Evolutionary conservation across 2,113 vertebrate genomes (phyloP).

Genomic region (Paracyprichromis sp.): DNA sequence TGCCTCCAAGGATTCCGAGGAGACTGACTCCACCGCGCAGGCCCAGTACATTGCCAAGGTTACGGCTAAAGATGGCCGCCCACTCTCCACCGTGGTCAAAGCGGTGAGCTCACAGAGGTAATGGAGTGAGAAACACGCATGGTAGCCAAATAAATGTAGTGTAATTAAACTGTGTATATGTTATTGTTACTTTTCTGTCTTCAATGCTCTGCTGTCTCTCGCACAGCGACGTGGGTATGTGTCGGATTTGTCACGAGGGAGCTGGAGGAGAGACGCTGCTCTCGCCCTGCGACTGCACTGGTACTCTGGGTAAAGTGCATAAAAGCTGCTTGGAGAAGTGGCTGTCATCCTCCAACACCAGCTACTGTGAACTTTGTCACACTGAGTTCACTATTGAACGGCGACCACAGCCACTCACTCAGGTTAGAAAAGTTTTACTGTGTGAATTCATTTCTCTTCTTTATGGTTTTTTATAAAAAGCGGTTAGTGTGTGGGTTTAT

Average conservation of each 20-base stretch:
- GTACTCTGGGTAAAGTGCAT: slow-evolving; percentile 94
- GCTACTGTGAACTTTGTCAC: slow-evolving; percentile 98
- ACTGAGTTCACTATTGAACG: slow-evolving; percentile 94
- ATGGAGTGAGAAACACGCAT: neutral
- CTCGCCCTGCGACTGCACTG: slow-evolving; percentile 91
- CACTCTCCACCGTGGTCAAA: slow-evolving; percentile 92
- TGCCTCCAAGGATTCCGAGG: slow-evolving; percentile 83
- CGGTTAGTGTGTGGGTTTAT: neutral
- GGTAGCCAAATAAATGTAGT: neutral
- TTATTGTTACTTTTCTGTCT: neutral
- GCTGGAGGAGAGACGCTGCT: slow-evolving; percentile 86
- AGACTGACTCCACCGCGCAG: slow-evolving; percentile 73
- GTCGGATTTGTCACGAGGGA: slow-evolving; percentile 96
- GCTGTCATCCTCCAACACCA: slow-evolving; percentile 98
- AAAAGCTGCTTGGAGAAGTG: slow-evolving; percentile 97
- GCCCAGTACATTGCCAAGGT: slow-evolving; percentile 91
- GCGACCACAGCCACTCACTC: slow-evolving; percentile 87
- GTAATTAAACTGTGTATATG: neutral
- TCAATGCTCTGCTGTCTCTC: neutral
- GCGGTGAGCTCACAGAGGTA: slow-evolving; percentile 88
- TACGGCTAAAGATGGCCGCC: slow-evolving; percentile 86
- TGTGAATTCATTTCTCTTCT: neutral
- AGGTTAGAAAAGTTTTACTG: slow-evolving; percentile 69
- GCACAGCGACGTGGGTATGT: slow-evolving; percentile 88
- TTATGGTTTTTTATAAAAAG: neutral